Base-by-base conservation (phyloP, 2,888 invertebrate genomes). In the Phyllotreta striolata region DNA sequence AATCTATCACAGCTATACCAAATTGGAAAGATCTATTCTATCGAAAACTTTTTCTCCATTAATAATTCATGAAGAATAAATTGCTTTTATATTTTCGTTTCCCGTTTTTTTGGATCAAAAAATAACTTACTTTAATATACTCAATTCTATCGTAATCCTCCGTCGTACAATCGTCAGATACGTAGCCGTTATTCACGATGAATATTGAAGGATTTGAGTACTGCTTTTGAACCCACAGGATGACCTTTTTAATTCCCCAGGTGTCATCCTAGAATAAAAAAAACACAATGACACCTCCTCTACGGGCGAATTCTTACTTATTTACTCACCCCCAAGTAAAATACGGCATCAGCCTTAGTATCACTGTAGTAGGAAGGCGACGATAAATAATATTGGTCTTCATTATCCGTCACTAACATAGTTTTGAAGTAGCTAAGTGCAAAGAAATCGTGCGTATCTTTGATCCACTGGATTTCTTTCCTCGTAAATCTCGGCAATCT, bases 361-460 rank as follows among this genome's bases (percentile, higher is more conserved):
- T 61, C 61, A n/a, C 12, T n/a, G 7, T 46, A 12, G 34, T 44
- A 61, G 1, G 46, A 47, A 2, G 7, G 46, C 1, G 7, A 24
- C 1, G 55, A n/a, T 4, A 24, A 6, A 7, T n/a, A 47, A 7
- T 6, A n/a, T 7, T 39, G 9, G 10, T 46, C 41, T n/a, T 7
- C 7, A 24, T 14, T 40, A 12, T 7, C 7, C 34, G 12, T 46
- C 3, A 46, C 14, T 8, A 4, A 7, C 8, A n/a, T 9, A 14
- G 9, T 47, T 14, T 9, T 9, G 37, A 35, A 35, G n/a, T 49
- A 35, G 35, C 3, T 9, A n/a, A 92, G 77, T 0, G 91, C 91
- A 56, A 92, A 82, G 79, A 89, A 91, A 77, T 93, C 92, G 1
- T 84, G 83, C 0, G 91, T 87, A 0, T 85, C 87, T 39, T 79